phyloP scores from a whole-genome alignment of 2,113 vertebrate genomes.

The Opisthocomus hoazin region DNA sequence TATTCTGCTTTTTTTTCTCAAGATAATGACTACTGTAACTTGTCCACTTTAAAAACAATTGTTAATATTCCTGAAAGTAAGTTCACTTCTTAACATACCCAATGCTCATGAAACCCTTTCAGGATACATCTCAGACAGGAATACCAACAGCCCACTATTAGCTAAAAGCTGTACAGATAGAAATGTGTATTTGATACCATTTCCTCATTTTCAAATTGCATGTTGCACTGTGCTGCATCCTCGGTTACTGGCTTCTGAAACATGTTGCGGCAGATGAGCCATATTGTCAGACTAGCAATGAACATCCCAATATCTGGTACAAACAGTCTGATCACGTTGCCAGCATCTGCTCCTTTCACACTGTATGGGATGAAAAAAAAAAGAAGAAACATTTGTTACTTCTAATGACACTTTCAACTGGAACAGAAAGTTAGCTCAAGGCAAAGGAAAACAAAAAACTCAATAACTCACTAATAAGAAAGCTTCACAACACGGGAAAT shows the following conservation, averaged over 20 bases:
- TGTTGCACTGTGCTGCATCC: conserved; percentile 86
- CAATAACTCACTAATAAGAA: neutral
- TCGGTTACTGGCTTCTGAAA: conserved; percentile 83
- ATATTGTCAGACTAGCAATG: conserved; percentile 83
- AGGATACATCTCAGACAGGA: neutral
- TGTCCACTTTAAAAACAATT: neutral
- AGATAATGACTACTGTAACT: neutral
- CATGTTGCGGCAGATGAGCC: conserved; percentile 91
- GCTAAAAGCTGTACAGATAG: neutral
- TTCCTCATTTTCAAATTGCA: conserved; percentile 88
- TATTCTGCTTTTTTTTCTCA: neutral
- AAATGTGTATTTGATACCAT: conserved; percentile 74
- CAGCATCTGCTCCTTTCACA: conserved; percentile 89
- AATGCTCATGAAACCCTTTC: neutral
- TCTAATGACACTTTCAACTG: neutral
- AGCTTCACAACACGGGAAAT: neutral
- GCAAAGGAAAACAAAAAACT: neutral
- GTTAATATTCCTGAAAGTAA: neutral
- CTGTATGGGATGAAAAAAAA: conserved; percentile 65
- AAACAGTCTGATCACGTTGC: conserved; percentile 93
- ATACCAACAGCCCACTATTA: neutral
- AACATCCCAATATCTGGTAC: conserved; percentile 96
- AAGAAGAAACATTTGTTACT: conserved; percentile 13
- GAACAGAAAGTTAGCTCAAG: neutral
- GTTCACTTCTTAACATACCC: neutral